Conservation (phyloP, 2,888 invertebrate genomes). For the Philopedon plagiatum region DNA sequence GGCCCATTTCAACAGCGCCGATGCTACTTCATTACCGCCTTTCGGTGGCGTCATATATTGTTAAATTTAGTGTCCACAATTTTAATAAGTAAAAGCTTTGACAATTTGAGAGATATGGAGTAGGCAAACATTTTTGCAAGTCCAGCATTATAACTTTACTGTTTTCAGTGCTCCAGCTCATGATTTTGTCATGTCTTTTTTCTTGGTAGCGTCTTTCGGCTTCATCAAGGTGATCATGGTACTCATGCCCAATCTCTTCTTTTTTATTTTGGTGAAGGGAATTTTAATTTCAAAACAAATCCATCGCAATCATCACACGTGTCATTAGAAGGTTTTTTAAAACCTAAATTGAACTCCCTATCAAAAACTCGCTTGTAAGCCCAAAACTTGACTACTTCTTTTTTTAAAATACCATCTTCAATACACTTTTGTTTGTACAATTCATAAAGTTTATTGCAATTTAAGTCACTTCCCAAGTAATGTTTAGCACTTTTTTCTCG, state of each 20-base stretch:
- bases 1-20: neutral
- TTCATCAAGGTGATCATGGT: slow-evolving; percentile 36
- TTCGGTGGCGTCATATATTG: neutral
- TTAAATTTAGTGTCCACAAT: too few relatives aligned
- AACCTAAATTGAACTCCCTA: slow-evolving; percentile 36
- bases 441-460: too few relatives aligned
- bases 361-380: slow-evolving; percentile 13
- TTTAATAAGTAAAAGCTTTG: slow-evolving; percentile 41
- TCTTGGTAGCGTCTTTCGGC: slow-evolving; percentile 34
- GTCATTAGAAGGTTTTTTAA: slow-evolving; percentile 39
- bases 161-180: slow-evolving; percentile 19
- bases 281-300: slow-evolving; percentile 37
- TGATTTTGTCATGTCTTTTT: slow-evolving; percentile 26
- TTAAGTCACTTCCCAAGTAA: neutral
- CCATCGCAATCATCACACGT: slow-evolving; percentile 38
- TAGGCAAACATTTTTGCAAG: too few relatives aligned
- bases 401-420: neutral
- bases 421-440: too few relatives aligned
- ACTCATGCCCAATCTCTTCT: slow-evolving; percentile 25
- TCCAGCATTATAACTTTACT: too few relatives aligned
- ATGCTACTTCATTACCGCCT: neutral
- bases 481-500: neutral
- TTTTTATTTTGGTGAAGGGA: slow-evolving; percentile 24
- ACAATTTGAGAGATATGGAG: slow-evolving; percentile 28
- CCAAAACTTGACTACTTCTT: neutral